Base-by-base conservation (phyloP, 2,888 invertebrate genomes). In the Tinea semifulvella region DNA sequence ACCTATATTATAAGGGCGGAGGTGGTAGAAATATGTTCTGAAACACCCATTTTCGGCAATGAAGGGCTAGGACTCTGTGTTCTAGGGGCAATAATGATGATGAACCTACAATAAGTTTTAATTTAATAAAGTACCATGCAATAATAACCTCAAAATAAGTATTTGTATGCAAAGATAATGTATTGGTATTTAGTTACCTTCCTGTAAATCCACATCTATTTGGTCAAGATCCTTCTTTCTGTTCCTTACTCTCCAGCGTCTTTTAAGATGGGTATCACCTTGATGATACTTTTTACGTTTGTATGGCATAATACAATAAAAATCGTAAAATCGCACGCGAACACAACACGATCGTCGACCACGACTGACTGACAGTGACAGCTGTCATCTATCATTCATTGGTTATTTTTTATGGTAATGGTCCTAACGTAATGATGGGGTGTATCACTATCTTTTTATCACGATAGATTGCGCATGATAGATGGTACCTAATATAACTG, bases 181-280 rank as follows among this genome's bases (percentile, higher is more conserved):
- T 11, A 11, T 31, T 5, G 19, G 19, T 8, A 8, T 42, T n/a
- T n/a, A 14, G 3, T 11, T 27, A 80, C 81, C 81, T 63, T 77
- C 69, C 56, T 80, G 73, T 44, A 82, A 50, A 54, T 82, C 79
- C 4, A 54, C 63, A 47, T 77, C 77, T 63, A 91, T 90, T 83
- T 92, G 84, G 60, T 94, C 93, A 45, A 93, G 84, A 82, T 93
- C 92, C 61, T 89, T 89, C 48, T 84, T 88, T 53, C 91, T 86
- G 57, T 90, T 88, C 56, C 89, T 87, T 10, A 91, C 88, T 59
- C 89, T 84, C 88, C 90, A 91, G 45, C 88, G 83, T 57, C 86
- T 89, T 65, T 88, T 89, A 52, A 92, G 75, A 73, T 92, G 91
- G 48, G 91, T 90, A 68, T 92, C 90, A 47, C 91, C 91, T 49